Evolutionary conservation across 2,797 vertebrate species (phyloP).

Genomic region (Sebastes oblongus): DNA sequence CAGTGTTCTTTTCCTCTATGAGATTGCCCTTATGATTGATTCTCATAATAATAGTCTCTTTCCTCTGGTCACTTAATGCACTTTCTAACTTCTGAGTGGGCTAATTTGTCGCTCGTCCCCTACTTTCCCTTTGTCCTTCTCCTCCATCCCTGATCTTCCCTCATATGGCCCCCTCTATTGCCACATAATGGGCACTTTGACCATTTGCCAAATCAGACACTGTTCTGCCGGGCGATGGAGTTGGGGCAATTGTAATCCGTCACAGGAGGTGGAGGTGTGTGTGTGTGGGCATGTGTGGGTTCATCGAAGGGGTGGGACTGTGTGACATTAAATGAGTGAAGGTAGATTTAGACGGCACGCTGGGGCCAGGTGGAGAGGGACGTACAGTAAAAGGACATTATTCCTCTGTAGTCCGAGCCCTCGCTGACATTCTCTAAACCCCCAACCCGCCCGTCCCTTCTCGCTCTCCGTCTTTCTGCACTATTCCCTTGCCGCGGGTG

Average conservation of each 20-base stretch:
- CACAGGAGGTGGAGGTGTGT: slow-evolving; percentile 69
- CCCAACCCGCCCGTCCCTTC: slow-evolving; percentile 22
- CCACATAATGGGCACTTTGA: slow-evolving; percentile 88
- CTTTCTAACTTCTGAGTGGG: slow-evolving; percentile 77
- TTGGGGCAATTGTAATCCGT: slow-evolving; percentile 87
- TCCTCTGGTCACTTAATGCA: slow-evolving; percentile 77
- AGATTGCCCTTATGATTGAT: slow-evolving; percentile 71
- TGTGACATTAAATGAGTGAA: slow-evolving; percentile 72
- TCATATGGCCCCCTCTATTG: slow-evolving; percentile 86
- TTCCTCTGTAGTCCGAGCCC: slow-evolving; percentile 65
- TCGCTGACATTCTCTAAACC: slow-evolving; percentile 30
- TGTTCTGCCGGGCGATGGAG: slow-evolving; percentile 86
- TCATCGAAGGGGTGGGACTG: slow-evolving; percentile 69
- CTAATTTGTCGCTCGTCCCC: slow-evolving; percentile 76
- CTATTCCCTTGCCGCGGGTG: slow-evolving; percentile 89
- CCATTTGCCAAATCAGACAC: slow-evolving; percentile 88
- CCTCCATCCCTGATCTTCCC: slow-evolving; percentile 58
- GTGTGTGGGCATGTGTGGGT: slow-evolving; percentile 33
- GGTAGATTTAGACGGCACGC: slow-evolving; percentile 63
- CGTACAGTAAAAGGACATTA: slow-evolving; percentile 88
- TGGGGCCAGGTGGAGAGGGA: slow-evolving; percentile 74
- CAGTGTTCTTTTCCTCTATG: not conserved
- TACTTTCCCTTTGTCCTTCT: slow-evolving; percentile 56
- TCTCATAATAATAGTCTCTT: slow-evolving; percentile 72
- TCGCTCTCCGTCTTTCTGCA: slow-evolving; percentile 72